These are phyloP conservation scores for Cynodonichthys magdalenae DNA, from an alignment of 2,797 vertebrate genomes.

Conservation along the genomic window DNA sequence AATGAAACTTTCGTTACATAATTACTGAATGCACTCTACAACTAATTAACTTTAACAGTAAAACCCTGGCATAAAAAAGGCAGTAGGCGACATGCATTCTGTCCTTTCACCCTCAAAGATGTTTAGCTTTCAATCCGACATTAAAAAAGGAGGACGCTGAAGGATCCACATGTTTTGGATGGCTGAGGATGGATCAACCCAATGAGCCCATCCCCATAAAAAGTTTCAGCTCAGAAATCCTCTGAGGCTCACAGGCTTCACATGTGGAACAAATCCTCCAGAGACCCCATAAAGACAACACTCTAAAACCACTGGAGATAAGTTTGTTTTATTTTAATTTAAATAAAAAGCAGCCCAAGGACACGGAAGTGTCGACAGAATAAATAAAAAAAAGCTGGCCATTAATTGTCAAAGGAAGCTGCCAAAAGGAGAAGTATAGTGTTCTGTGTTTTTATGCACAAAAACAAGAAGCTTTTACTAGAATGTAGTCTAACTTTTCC, in stretches of 20 bases:
- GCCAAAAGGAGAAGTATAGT: slow-evolving; percentile 69
- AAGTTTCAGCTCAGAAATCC: slow-evolving; percentile 23
- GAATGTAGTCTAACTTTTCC: slow-evolving; percentile 15
- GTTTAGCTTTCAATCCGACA: too few species aligned
- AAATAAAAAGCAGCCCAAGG: slow-evolving; percentile 32
- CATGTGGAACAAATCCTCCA: slow-evolving; percentile 21
- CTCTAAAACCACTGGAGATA: slow-evolving; percentile 11
- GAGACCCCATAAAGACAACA: slow-evolving; percentile 1
- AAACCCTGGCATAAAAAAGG: too few species aligned
- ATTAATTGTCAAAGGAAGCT: slow-evolving; percentile 56
- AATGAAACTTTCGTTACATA: too few species aligned
- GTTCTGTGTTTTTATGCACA: slow-evolving; percentile 34
- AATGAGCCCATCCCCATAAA: background rate
- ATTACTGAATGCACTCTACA: too few species aligned
- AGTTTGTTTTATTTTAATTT: slow-evolving; percentile 23
- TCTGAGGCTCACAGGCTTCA: slow-evolving; percentile 17
- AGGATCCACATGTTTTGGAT: too few species aligned
- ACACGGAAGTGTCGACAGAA: slow-evolving; percentile 59
- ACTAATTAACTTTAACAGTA: too few species aligned
- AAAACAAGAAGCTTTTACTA: slow-evolving; percentile 8
- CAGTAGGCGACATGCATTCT: too few species aligned
- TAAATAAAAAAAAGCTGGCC: slow-evolving; percentile 21
- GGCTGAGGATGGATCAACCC: background rate
- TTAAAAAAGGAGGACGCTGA: too few species aligned
- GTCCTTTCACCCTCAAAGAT: too few species aligned